Evolutionary conservation across 1,140 invertebrate species (phyloP).

Genomic region (Drosophila pachea): DNA sequence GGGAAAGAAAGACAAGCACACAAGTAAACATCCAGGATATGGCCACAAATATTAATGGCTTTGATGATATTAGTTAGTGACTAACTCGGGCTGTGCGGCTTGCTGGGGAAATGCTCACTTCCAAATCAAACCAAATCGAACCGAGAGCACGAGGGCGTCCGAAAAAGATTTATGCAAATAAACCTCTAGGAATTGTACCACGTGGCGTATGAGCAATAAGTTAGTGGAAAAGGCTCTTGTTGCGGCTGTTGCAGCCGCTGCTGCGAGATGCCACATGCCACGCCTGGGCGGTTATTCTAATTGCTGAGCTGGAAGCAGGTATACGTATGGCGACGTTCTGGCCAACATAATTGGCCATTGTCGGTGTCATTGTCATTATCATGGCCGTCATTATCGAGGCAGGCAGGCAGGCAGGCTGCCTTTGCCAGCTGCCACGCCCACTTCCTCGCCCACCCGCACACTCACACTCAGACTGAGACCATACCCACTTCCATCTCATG

Average conservation of each 20-base stretch:
- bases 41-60: too few relatives aligned
- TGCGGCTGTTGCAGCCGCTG: not conserved
- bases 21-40: too few relatives aligned
- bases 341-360: conserved; percentile 67
- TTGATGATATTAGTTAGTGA: too few relatives aligned
- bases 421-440: not conserved
- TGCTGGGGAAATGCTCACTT: too few relatives aligned
- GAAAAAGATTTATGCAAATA: not conserved
- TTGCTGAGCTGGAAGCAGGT: conserved; percentile 13
- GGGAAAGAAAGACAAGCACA: too few relatives aligned
- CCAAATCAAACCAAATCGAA: not conserved
- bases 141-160: not conserved
- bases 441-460: not conserved
- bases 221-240: not conserved
- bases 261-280: conserved; percentile 1
- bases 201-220: conserved; percentile 10
- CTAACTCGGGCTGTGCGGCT: too few relatives aligned
- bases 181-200: not conserved
- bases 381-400: conserved; percentile 57
- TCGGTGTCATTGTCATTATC: conserved; percentile 64
- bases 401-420: conserved; percentile 19
- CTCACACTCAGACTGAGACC: too few relatives aligned
- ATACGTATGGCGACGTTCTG: conserved; percentile 12
- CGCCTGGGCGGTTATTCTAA: conserved; percentile 36
- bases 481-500: conserved; percentile 40